phyloP scores from a whole-genome alignment of 2,797 vertebrate species.

The Myiotriccus ornatus region DNA sequence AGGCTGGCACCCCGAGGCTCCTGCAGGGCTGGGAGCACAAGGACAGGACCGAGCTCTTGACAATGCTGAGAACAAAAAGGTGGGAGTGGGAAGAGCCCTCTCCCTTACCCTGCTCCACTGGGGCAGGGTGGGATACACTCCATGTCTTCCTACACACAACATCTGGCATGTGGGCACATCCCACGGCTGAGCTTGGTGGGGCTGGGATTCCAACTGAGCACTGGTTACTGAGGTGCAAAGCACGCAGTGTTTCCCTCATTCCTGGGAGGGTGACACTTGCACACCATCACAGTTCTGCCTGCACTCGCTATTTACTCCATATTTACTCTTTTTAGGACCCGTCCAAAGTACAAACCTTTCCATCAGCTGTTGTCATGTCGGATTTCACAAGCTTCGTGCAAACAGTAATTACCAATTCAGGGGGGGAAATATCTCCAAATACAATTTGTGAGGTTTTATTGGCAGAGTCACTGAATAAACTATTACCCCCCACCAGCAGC shows the following conservation, averaged over 20 bases:
- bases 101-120: neutral
- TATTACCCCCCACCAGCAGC: neutral
- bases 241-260: neutral
- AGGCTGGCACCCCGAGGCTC: accelerated
- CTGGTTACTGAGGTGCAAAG: neutral
- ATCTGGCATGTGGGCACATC: accelerated
- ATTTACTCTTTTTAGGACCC: neutral
- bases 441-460: neutral
- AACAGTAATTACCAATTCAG: neutral
- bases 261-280: neutral
- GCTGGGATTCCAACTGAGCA: accelerated
- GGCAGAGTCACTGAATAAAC: neutral
- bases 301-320: neutral
- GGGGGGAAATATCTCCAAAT: accelerated
- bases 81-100: neutral
- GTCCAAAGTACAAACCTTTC: neutral
- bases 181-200: accelerated
- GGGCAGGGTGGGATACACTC: neutral
- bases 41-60: neutral
- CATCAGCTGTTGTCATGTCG: neutral
- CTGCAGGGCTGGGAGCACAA: neutral
- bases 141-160: neutral
- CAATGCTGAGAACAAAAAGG: accelerated
- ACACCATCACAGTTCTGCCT: neutral
- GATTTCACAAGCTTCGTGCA: neutral